A percentile compares a stretch with the other conserved stretches of the same genome.
phyloP scores from a whole-genome alignment of 2,113 vertebrate species.

The Copsychus sechellarum region DNA sequence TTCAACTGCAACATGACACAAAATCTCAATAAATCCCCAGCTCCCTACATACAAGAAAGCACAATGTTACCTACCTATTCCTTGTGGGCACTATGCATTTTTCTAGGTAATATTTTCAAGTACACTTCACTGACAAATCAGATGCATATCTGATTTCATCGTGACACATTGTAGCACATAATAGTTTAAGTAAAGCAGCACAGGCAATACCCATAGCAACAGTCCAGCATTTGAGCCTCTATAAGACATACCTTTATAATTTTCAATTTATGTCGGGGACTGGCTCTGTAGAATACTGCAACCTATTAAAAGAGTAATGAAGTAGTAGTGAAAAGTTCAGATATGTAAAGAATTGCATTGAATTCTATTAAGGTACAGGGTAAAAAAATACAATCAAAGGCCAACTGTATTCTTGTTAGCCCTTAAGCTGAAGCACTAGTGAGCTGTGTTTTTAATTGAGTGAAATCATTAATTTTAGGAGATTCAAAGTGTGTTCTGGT shows the following conservation, averaged over 20 bases:
- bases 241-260: slow-evolving; percentile 89
- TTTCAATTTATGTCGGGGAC: slow-evolving; percentile 95
- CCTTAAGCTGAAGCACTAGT: background rate
- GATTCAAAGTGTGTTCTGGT: background rate
- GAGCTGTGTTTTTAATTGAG: background rate
- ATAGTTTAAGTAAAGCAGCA: background rate
- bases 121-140: background rate
- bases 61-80: background rate
- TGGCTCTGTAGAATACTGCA: slow-evolving; percentile 94
- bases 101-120: background rate
- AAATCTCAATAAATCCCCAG: background rate
- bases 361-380: background rate
- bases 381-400: background rate
- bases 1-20: background rate
- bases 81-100: background rate
- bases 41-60: background rate
- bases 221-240: background rate
- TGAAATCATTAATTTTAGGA: background rate
- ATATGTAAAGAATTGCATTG: background rate
- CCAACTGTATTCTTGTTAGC: background rate
- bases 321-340: background rate
- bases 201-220: background rate
- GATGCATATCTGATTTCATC: background rate
- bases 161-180: background rate
- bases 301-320: slow-evolving; percentile 73